Conservation (phyloP, 2,113 vertebrate genomes). For the Oryzias celebensis region DNA sequence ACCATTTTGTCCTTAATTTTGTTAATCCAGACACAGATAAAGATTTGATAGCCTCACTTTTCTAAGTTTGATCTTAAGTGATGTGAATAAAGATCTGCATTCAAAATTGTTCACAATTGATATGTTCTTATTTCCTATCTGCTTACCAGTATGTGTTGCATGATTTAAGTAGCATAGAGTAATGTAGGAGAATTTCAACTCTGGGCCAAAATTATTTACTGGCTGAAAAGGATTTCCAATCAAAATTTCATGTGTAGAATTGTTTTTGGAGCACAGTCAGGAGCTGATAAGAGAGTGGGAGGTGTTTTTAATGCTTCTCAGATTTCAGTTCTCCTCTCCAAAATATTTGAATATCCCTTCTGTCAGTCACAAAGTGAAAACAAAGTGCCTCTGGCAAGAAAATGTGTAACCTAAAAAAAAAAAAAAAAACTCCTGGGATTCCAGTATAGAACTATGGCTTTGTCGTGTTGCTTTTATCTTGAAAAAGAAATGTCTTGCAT, state of each 20-base stretch:
- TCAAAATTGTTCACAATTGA: background rate
- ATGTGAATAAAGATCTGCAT: no score
- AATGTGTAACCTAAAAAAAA: slow-evolving; percentile 8
- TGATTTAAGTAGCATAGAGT: slow-evolving; percentile 17
- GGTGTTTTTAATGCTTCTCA: slow-evolving; percentile 28
- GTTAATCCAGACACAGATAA: no score
- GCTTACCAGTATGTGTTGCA: background rate
- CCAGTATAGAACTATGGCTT: background rate
- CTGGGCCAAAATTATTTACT: slow-evolving; percentile 2
- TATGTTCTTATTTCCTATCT: background rate
- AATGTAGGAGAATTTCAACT: slow-evolving; percentile 17
- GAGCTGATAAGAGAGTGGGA: slow-evolving; percentile 24
- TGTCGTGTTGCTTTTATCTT: slow-evolving; percentile 4
- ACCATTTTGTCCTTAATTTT: no score
- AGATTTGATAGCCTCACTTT: no score
- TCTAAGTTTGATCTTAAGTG: no score
- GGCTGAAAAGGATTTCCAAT: slow-evolving; percentile 22
- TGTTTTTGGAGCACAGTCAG: slow-evolving; percentile 21
- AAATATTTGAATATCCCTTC: slow-evolving; percentile 28
- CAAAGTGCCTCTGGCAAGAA: background rate
- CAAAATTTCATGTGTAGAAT: slow-evolving; percentile 16
- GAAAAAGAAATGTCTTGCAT: slow-evolving; percentile 1
- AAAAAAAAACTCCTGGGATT: background rate
- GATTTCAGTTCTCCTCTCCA: slow-evolving; percentile 32
- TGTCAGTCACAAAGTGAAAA: slow-evolving; percentile 30